A percentile compares a stretch with the other conserved stretches of the same genome.
Evolutionary conservation across 2,797 vertebrate species (phyloP).

Genomic region (Enteromius viviparus): DNA sequence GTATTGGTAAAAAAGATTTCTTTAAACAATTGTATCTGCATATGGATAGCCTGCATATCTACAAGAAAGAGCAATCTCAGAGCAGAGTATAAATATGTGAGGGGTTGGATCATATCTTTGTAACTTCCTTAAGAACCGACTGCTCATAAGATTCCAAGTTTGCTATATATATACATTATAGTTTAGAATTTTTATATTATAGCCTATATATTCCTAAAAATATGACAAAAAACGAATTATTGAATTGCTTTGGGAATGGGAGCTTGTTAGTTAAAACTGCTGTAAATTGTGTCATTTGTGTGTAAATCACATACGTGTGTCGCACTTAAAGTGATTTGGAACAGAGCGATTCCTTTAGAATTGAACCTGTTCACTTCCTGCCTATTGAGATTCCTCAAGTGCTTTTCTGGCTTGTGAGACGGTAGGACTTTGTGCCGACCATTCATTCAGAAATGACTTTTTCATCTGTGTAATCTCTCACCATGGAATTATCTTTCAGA

Average conservation of each 20-base stretch:
- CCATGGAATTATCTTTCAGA: constrained; percentile 20
- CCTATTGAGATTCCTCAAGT: constrained; percentile 31
- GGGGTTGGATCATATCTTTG: background rate
- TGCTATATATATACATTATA: background rate
- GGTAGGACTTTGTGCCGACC: constrained; percentile 8
- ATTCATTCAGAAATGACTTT: constrained; percentile 28
- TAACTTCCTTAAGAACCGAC: background rate
- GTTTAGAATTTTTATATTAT: background rate
- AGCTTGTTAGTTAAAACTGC: background rate
- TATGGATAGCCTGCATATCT: too few species aligned
- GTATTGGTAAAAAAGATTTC: too few species aligned
- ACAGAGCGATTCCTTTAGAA: constrained; percentile 2
- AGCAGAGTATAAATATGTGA: too few species aligned
- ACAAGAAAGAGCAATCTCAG: too few species aligned
- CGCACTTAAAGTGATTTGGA: background rate
- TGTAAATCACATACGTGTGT: background rate
- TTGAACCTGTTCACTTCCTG: constrained; percentile 17
- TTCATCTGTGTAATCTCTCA: constrained; percentile 31
- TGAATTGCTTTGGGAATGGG: background rate
- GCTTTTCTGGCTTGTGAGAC: constrained; percentile 3
- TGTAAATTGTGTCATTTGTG: background rate
- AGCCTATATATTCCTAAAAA: background rate
- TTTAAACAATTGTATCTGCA: too few species aligned
- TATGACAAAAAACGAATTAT: too few species aligned
- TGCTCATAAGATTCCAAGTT: background rate